phyloP scores from a whole-genome alignment of 2,113 vertebrate genomes.

The Cinclus cinclus region DNA sequence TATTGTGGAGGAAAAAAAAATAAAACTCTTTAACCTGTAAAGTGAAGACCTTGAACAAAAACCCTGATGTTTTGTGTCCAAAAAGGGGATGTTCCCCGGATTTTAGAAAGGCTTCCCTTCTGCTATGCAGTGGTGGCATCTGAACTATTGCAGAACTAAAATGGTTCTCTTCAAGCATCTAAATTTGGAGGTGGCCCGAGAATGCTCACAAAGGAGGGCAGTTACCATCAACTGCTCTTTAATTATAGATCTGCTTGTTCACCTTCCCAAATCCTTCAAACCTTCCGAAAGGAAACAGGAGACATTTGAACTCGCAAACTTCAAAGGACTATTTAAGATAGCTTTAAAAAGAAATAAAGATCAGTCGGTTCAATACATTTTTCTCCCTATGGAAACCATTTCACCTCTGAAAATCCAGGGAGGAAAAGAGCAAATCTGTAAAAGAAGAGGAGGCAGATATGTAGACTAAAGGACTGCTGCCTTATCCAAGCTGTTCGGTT shows the following conservation, averaged over 20 bases:
- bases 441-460: neutral
- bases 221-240: constrained; percentile 64
- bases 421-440: neutral
- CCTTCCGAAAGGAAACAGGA: constrained; percentile 53
- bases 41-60: neutral
- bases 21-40: neutral
- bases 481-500: neutral
- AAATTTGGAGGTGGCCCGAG: constrained; percentile 61
- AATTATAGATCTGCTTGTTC: constrained; percentile 73
- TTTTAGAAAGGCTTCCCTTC: constrained; percentile 15
- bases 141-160: constrained; percentile 66
- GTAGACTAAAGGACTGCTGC: neutral
- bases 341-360: neutral
- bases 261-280: constrained; percentile 66
- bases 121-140: constrained; percentile 58
- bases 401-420: neutral
- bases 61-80: neutral
- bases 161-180: constrained; percentile 37
- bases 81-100: neutral
- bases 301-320: constrained; percentile 63
- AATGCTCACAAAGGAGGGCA: constrained; percentile 55
- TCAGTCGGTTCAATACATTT: neutral
- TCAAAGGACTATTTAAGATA: constrained; percentile 57
- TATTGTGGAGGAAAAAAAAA: neutral
- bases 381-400: neutral